Evolutionary conservation across 2,888 invertebrate species (phyloP).

Genomic region (Drosophila sordidula): DNA sequence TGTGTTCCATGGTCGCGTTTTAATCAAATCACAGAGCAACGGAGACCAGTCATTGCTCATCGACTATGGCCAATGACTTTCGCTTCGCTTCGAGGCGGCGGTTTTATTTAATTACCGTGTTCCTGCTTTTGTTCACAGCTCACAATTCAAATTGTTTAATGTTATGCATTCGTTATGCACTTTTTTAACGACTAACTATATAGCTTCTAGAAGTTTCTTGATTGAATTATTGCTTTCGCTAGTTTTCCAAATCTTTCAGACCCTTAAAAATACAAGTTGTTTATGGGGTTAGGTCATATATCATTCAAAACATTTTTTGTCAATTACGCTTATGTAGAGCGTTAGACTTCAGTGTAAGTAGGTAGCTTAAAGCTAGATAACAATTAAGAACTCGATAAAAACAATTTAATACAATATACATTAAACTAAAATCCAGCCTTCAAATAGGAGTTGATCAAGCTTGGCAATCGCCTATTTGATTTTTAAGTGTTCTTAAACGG

Average conservation of each 20-base stretch:
- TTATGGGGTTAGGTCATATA: too few relatives aligned
- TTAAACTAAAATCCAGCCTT: too few relatives aligned
- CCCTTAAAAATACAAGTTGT: background rate
- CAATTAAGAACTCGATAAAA: too few relatives aligned
- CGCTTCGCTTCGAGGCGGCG: constrained; percentile 41
- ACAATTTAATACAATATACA: too few relatives aligned
- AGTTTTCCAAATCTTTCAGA: constrained; percentile 1
- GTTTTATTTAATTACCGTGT: constrained; percentile 27
- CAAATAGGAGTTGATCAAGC: too few relatives aligned
- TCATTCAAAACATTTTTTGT: too few relatives aligned
- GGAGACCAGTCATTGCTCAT: constrained; percentile 20
- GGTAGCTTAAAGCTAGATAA: too few relatives aligned
- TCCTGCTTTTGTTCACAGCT: constrained; percentile 8
- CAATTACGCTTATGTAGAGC: too few relatives aligned
- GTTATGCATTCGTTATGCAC: constrained; percentile 18
- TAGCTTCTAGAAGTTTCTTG: constrained; percentile 5
- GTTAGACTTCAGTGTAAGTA: too few relatives aligned
- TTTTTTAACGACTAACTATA: background rate
- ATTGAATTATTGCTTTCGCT: constrained; percentile 1
- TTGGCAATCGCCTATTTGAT: too few relatives aligned
- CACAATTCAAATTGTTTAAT: constrained; percentile 1
- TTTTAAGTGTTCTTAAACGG: too few relatives aligned
- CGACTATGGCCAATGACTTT: constrained; percentile 64
- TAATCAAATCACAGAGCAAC: constrained; percentile 57
- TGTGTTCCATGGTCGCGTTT: constrained; percentile 28